These are phyloP conservation scores for Timema podura DNA, from an alignment of 2,888 invertebrate genomes.

Conservation along the genomic window DNA sequence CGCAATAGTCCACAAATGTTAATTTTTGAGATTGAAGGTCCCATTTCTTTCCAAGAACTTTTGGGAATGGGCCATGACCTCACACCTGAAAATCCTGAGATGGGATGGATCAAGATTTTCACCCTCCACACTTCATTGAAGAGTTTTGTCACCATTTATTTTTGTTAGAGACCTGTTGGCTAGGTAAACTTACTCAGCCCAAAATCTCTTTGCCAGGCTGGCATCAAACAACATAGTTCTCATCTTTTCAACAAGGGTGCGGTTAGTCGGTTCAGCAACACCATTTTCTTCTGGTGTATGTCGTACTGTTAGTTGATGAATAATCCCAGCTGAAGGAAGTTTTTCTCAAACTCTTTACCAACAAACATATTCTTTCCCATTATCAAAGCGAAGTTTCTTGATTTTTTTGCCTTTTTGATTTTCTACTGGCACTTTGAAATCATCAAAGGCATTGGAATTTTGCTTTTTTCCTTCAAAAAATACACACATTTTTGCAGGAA, in stretches of 20 bases:
- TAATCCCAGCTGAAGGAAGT: neutral
- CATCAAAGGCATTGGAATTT: neutral
- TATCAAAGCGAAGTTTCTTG: neutral
- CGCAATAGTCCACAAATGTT: slow-evolving; percentile 1
- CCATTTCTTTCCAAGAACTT: neutral
- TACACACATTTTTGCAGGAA: neutral
- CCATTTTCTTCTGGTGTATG: slow-evolving; percentile 1
- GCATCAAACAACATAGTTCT: neutral
- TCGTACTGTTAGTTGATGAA: neutral
- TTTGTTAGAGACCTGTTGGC: neutral
- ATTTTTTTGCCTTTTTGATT: neutral
- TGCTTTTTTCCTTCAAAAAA: neutral
- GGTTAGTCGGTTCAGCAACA: neutral
- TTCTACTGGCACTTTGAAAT: neutral
- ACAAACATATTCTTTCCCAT: slow-evolving; percentile 1
- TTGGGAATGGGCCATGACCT: neutral
- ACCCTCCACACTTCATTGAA: neutral
- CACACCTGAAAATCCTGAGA: neutral
- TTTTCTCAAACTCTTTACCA: neutral
- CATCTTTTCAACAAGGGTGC: neutral
- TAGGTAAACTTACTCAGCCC: neutral
- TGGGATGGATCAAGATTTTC: neutral
- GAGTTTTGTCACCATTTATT: neutral
- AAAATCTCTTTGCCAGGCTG: neutral
- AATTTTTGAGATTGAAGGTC: neutral